These are phyloP conservation scores for Burhinus bistriatus DNA, from an alignment of 2,113 vertebrate species.

Conservation along the genomic window DNA sequence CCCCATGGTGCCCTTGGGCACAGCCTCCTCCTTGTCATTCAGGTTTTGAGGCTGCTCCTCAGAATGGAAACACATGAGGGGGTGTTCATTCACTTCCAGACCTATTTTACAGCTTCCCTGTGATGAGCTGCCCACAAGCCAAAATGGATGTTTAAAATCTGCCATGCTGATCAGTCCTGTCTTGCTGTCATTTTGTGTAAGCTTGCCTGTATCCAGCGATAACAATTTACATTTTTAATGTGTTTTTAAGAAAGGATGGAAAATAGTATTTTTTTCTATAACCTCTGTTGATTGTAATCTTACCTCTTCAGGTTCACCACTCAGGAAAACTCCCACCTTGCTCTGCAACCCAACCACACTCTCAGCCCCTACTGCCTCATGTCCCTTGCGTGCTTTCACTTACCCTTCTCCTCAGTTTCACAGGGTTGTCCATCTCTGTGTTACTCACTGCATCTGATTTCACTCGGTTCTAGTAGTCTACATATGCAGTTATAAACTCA, in stretches of 20 bases:
- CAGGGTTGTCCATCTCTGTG: neutral
- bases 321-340: neutral
- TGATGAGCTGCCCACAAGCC: neutral
- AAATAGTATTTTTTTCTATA: neutral
- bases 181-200: neutral
- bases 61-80: neutral
- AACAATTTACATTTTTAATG: neutral
- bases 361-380: neutral
- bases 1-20: accelerated
- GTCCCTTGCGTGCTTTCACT: neutral
- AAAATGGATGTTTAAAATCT: neutral
- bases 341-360: neutral
- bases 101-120: neutral
- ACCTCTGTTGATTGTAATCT: neutral
- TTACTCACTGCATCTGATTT: neutral
- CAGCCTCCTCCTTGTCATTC: neutral
- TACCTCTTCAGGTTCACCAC: neutral
- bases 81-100: neutral
- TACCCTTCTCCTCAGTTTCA: neutral
- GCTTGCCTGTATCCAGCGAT: neutral
- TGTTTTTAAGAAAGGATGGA: neutral
- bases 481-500: neutral
- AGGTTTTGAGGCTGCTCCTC: neutral
- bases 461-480: neutral
- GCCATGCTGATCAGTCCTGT: neutral